These are phyloP conservation scores for Tanaodytes sp. DNA, from an alignment of 2,888 invertebrate species.

Conservation along the genomic window DNA sequence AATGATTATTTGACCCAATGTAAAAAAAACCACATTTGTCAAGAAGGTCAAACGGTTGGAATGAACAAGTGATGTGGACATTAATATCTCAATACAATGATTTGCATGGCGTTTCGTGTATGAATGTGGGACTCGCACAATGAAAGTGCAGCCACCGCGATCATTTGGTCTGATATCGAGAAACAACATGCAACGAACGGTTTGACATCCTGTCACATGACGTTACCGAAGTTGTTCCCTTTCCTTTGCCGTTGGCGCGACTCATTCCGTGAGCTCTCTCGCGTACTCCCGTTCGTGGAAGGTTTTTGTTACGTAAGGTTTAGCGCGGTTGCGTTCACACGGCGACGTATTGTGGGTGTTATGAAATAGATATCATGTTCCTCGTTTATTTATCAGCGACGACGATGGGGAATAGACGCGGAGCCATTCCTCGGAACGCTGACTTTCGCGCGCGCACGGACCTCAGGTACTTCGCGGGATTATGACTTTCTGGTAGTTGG, in stretches of 20 bases:
- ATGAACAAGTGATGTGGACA: slow-evolving; percentile 20
- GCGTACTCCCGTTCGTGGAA: slow-evolving; percentile 36
- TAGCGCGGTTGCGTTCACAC: slow-evolving; percentile 69
- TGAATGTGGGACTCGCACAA: slow-evolving; percentile 18
- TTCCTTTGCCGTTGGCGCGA: slow-evolving; percentile 50
- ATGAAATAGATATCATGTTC: slow-evolving; percentile 72
- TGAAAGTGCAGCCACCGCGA: slow-evolving; percentile 28
- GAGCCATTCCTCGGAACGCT: slow-evolving; percentile 55
- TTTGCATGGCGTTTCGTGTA: slow-evolving; percentile 9
- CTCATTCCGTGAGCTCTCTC: slow-evolving; percentile 59
- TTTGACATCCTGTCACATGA: slow-evolving; percentile 51
- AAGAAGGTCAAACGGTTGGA: no score
- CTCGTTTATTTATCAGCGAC: slow-evolving; percentile 61
- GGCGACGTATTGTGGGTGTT: slow-evolving; percentile 71
- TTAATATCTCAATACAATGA: slow-evolving; percentile 25
- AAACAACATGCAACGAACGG: slow-evolving; percentile 33
- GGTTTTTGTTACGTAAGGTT: slow-evolving; percentile 62
- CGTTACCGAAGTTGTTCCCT: slow-evolving; percentile 45
- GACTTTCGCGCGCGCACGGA: slow-evolving; percentile 47
- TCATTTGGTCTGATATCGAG: no score
- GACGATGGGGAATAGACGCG: slow-evolving; percentile 53
- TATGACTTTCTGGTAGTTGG: slow-evolving; percentile 58
- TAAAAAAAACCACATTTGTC: no score
- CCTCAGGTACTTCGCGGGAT: slow-evolving; percentile 43
- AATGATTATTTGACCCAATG: no score